Evolutionary conservation across 1,140 invertebrate genomes (phyloP).

Genomic region (Galendromus occidentalis): DNA sequence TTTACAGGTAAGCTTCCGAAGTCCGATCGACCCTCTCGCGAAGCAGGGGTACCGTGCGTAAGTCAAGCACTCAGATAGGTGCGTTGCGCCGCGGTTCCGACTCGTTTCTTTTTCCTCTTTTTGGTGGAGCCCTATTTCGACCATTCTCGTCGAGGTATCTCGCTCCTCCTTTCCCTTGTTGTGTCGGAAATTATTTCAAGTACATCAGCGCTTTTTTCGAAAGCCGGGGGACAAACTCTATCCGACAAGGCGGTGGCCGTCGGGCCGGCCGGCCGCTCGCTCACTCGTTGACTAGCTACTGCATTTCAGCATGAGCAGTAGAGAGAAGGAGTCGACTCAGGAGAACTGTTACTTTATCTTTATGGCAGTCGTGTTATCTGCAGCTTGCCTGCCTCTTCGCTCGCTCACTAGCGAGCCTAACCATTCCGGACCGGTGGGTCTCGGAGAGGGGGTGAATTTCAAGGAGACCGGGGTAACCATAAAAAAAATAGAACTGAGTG

Average conservation of each 20-base stretch:
- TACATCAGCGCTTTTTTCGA: conserved; percentile 6
- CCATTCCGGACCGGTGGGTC: background rate
- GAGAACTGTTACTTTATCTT: conserved; percentile 11
- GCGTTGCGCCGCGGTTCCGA: no score
- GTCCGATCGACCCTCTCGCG: no score
- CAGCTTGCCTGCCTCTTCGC: no score
- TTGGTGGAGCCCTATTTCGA: no score
- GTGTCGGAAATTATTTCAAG: conserved; percentile 8
- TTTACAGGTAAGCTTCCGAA: no score
- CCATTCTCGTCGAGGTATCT: no score
- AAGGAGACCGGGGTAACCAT: background rate
- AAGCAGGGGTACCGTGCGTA: no score
- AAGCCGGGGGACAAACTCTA: background rate
- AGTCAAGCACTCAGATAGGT: no score
- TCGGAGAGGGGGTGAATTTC: background rate
- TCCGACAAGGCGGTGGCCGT: background rate
- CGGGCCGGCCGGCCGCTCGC: background rate
- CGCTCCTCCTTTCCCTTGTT: no score
- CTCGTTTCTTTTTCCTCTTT: no score
- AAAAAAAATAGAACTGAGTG: background rate
- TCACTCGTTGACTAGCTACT: background rate
- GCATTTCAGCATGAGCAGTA: background rate
- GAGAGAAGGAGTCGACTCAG: background rate
- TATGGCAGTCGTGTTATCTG: background rate
- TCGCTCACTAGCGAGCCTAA: no score